Percentiles rank a stretch among this genome's conserved stretches.
Conservation (phyloP, 2,888 invertebrate genomes). For the Abrostola tripartita region DNA sequence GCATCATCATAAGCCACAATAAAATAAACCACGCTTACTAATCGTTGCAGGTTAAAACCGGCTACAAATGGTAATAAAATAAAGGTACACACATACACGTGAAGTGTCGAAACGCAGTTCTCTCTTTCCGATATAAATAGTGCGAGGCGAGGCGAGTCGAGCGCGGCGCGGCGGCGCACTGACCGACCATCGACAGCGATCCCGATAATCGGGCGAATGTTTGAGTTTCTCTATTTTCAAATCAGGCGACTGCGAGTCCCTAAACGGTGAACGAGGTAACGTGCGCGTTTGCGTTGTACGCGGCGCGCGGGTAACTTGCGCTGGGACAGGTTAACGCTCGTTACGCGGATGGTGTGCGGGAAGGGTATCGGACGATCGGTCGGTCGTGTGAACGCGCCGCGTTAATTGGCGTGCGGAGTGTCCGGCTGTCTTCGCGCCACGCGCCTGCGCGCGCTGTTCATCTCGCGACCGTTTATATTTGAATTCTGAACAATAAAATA, state of each 20-base stretch:
- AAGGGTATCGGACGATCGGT: conserved; percentile 65
- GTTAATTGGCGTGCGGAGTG: conserved; percentile 85
- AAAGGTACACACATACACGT: conserved; percentile 81
- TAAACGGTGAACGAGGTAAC: conserved; percentile 61
- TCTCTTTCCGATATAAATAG: conserved; percentile 87
- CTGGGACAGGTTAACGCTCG: conserved; percentile 66
- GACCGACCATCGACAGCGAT: conserved; percentile 86
- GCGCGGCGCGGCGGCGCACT: conserved; percentile 82
- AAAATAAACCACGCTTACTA: conserved; percentile 81
- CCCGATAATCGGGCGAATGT: conserved; percentile 85
- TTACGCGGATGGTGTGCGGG: conserved; percentile 66
- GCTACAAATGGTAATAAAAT: conserved; percentile 87
- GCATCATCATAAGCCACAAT: conserved; percentile 79
- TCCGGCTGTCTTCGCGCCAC: conserved; percentile 82
- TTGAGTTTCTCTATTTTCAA: conserved; percentile 88
- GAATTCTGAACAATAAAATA: conserved; percentile 74
- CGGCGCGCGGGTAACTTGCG: conserved; percentile 50
- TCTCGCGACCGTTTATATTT: conserved; percentile 72
- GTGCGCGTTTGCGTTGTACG: conserved; percentile 70
- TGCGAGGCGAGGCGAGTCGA: conserved; percentile 77
- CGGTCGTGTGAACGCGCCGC: conserved; percentile 82
- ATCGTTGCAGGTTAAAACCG: conserved; percentile 84
- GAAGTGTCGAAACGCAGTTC: conserved; percentile 83
- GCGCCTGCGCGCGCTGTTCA: conserved; percentile 73
- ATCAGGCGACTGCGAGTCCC: conserved; percentile 74